Conservation (phyloP, 1,140 invertebrate genomes). For the Drosophila busckii region DNA sequence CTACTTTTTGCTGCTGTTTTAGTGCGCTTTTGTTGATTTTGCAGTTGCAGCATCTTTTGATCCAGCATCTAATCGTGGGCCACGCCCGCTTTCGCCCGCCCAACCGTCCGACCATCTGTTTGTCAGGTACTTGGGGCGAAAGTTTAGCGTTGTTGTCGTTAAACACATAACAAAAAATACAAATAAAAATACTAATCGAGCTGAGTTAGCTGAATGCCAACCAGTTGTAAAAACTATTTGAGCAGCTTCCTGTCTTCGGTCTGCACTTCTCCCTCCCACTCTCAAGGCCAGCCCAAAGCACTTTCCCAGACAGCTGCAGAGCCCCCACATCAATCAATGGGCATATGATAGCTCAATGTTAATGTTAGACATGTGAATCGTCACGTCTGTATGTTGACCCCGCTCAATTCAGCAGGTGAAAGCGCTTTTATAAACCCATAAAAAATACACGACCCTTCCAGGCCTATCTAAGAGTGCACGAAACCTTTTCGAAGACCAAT, state of each 20-base stretch:
- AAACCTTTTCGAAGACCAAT: slow-evolving; percentile 23
- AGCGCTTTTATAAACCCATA: slow-evolving; percentile 68
- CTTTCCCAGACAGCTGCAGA: not conserved
- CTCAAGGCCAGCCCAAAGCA: not conserved
- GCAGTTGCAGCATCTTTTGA: slow-evolving; percentile 42
- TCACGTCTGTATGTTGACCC: slow-evolving; percentile 46
- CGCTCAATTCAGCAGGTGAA: slow-evolving; percentile 48
- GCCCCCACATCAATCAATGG: slow-evolving; percentile 49
- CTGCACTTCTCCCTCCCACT: not conserved
- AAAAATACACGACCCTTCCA: slow-evolving; percentile 54
- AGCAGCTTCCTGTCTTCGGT: slow-evolving; percentile 10
- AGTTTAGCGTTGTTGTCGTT: slow-evolving; percentile 50
- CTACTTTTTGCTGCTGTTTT: slow-evolving; percentile 50
- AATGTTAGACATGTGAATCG: slow-evolving; percentile 40
- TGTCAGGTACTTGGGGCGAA: slow-evolving; percentile 26
- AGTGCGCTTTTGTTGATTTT: slow-evolving; percentile 51
- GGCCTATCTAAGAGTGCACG: slow-evolving; percentile 7
- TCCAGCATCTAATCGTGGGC: slow-evolving; percentile 13
- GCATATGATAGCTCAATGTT: slow-evolving; percentile 50
- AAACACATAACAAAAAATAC: slow-evolving; percentile 21
- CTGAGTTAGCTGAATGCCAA: slow-evolving; percentile 44
- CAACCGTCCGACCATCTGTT: slow-evolving; percentile 9
- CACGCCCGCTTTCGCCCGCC: not conserved
- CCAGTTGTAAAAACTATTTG: slow-evolving; percentile 53
- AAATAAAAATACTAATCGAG: slow-evolving; percentile 20